phyloP scores from a whole-genome alignment of 2,797 vertebrate species.

The Thripadectes ignobilis region DNA sequence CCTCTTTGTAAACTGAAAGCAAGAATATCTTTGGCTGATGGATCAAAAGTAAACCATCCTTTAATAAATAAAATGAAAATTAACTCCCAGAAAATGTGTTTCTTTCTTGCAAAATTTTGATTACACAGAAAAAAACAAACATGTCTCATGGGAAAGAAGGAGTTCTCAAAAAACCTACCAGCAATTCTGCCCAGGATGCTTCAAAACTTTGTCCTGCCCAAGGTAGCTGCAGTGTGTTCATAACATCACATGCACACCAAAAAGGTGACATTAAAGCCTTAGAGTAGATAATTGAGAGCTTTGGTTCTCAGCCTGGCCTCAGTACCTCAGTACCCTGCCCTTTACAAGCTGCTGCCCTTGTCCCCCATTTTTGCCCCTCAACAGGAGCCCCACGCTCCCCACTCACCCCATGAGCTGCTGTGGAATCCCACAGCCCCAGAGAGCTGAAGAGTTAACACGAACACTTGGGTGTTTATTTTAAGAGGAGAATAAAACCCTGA shows the following conservation, averaged over 20 bases:
- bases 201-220: background rate
- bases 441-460: constrained; percentile 28
- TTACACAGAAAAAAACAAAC: background rate
- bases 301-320: background rate
- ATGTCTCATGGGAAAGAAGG: background rate
- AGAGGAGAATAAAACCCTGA: constrained; percentile 55
- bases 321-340: rapidly evolving
- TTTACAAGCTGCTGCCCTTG: background rate
- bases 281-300: background rate
- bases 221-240: background rate
- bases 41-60: background rate
- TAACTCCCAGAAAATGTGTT: background rate
- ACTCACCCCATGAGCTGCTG: rapidly evolving
- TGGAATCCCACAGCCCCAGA: background rate
- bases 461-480: constrained; percentile 63
- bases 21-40: background rate
- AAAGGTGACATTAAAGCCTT: background rate
- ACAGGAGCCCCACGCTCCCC: background rate
- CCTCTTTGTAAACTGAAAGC: background rate
- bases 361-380: rapidly evolving
- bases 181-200: background rate
- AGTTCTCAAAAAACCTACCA: background rate
- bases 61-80: background rate
- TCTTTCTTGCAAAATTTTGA: background rate
- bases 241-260: rapidly evolving